These are phyloP conservation scores for Dynastes tityus DNA, from an alignment of 2,888 invertebrate genomes.

Conservation along the genomic window DNA sequence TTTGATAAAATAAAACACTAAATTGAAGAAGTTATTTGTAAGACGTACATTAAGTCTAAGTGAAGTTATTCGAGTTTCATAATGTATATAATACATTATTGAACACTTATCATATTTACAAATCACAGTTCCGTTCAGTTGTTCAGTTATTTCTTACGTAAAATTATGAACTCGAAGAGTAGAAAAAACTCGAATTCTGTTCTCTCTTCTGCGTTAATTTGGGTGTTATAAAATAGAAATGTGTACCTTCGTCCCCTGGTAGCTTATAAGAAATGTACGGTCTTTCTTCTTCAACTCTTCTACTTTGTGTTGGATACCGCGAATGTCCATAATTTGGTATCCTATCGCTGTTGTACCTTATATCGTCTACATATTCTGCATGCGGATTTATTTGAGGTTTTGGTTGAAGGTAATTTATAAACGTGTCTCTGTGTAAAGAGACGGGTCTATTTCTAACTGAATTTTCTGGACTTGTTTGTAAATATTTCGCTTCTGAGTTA, in stretches of 20 bases:
- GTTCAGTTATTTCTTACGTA: background rate
- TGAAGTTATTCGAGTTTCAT: background rate
- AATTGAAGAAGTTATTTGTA: background rate
- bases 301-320: slow-evolving; percentile 51
- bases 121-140: slow-evolving; percentile 46
- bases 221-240: slow-evolving; percentile 85
- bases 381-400: slow-evolving; percentile 70
- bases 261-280: slow-evolving; percentile 82
- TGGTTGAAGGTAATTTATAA: slow-evolving; percentile 81
- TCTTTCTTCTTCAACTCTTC: slow-evolving; percentile 69
- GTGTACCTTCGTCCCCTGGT: slow-evolving; percentile 84
- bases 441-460: slow-evolving; percentile 54
- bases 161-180: slow-evolving; percentile 31
- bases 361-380: slow-evolving; percentile 74
- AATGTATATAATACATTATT: slow-evolving; percentile 15
- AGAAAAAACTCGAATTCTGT: slow-evolving; percentile 62
- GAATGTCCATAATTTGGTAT: slow-evolving; percentile 56
- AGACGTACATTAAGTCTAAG: background rate
- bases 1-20: background rate
- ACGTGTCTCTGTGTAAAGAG: slow-evolving; percentile 78
- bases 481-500: slow-evolving; percentile 33
- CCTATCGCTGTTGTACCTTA: slow-evolving; percentile 53
- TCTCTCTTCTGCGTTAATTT: slow-evolving; percentile 72
- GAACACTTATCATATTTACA: slow-evolving; percentile 6
- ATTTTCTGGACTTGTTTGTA: slow-evolving; percentile 26